phyloP scores from a whole-genome alignment of 2,113 vertebrate genomes.

The Arvicanthis niloticus region DNA sequence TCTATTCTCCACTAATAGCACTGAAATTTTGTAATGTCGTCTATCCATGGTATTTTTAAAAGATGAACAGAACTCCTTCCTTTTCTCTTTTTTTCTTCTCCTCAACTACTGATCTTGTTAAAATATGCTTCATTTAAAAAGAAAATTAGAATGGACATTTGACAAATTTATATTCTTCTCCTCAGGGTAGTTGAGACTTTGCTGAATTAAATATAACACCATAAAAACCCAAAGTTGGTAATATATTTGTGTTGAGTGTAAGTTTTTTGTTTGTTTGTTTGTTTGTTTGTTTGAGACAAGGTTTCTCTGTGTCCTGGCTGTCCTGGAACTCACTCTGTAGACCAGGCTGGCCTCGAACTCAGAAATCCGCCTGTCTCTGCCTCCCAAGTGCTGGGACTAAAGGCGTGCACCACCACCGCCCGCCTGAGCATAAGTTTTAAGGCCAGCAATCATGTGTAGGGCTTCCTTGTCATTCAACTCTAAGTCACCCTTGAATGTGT shows the following conservation, averaged over 20 bases:
- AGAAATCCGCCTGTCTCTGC: too few relatives aligned
- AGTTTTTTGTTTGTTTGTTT: too few relatives aligned
- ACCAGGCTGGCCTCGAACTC: too few relatives aligned
- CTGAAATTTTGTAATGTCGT: not conserved
- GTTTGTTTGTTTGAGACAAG: too few relatives aligned
- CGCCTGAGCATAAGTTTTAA: constrained; percentile 4
- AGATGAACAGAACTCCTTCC: not conserved
- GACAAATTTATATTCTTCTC: not conserved
- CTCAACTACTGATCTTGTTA: not conserved
- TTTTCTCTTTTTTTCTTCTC: not conserved
- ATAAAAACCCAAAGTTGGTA: constrained; percentile 23
- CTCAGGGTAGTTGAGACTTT: not conserved
- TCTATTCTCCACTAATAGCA: not conserved
- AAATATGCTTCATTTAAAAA: not conserved
- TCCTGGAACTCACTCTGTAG: too few relatives aligned
- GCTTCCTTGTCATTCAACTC: not conserved
- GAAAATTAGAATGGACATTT: not conserved
- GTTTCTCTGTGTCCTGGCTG: too few relatives aligned
- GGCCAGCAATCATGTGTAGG: not conserved
- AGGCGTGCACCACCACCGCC: too few relatives aligned
- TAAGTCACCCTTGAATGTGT: not conserved
- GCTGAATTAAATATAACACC: not conserved
- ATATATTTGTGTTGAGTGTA: not conserved
- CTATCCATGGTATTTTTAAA: not conserved
- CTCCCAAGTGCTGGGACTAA: too few relatives aligned